A percentile compares a stretch with the other conserved stretches of the same genome.
These are phyloP conservation scores for Tragelaphus strepsiceros DNA, from an alignment of 2,113 vertebrate species.

Conservation along the genomic window DNA sequence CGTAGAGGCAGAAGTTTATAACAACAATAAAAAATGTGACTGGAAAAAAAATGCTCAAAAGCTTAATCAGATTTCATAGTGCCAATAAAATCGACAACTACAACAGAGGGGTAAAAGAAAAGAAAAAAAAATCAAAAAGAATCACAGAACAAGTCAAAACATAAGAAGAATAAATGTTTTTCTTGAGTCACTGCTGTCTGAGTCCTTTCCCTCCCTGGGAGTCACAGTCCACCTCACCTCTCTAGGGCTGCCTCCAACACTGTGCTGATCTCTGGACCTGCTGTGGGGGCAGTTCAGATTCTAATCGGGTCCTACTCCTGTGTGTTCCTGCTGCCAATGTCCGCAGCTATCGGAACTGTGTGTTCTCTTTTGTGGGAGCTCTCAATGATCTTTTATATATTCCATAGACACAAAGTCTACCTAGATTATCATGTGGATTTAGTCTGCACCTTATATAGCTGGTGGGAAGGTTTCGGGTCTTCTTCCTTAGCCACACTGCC, in stretches of 20 bases:
- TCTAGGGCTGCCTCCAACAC: not conserved
- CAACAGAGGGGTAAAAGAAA: not conserved
- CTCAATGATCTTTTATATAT: not conserved
- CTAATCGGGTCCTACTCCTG: not conserved
- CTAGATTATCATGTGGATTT: not conserved
- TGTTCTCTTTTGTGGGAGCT: not conserved
- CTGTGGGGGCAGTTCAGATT: not conserved
- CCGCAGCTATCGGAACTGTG: not conserved
- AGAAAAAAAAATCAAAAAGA: not conserved
- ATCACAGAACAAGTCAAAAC: not conserved
- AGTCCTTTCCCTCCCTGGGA: not conserved
- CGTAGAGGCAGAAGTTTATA: not conserved
- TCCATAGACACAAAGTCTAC: not conserved
- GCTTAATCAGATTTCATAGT: not conserved
- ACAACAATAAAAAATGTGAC: not conserved
- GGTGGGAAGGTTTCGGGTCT: not conserved
- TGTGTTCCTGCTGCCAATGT: not conserved
- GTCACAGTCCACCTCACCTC: not conserved
- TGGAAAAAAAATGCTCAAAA: not conserved
- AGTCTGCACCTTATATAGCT: not conserved
- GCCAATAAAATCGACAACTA: not conserved
- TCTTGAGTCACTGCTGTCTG: not conserved
- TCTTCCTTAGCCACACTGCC: not conserved
- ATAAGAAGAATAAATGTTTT: not conserved
- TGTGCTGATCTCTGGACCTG: not conserved